phyloP scores from a whole-genome alignment of 2,113 vertebrate genomes.

The Microcebus ravelobensis region DNA sequence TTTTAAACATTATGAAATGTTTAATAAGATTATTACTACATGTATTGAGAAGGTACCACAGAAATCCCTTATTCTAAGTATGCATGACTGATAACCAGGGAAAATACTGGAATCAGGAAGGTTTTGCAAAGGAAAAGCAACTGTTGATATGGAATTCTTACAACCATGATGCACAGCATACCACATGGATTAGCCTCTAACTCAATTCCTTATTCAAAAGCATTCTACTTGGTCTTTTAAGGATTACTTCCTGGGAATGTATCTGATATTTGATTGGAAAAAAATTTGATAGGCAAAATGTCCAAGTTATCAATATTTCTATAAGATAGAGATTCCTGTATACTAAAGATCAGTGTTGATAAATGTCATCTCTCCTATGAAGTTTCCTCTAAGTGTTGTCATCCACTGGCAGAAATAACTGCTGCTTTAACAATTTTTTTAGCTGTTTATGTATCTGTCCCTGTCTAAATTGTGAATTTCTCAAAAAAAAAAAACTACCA shows the following conservation, averaged over 20 bases:
- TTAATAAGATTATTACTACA: background rate
- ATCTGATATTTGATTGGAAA: background rate
- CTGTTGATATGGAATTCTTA: background rate
- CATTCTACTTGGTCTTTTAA: background rate
- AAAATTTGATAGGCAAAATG: constrained; percentile 4
- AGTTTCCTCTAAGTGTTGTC: background rate
- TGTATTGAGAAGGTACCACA: background rate
- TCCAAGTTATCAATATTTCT: background rate
- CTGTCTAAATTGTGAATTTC: constrained; percentile 14
- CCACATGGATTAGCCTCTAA: background rate
- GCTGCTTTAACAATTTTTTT: background rate
- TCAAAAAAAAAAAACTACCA: constrained; percentile 29
- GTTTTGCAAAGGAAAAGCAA: background rate
- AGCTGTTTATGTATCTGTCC: background rate
- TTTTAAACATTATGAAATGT: background rate
- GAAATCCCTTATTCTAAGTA: background rate
- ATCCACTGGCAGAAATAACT: background rate
- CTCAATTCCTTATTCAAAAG: background rate
- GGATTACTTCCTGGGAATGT: background rate
- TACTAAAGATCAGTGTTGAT: background rate
- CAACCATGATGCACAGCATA: background rate
- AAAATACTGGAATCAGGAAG: background rate
- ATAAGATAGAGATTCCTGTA: background rate
- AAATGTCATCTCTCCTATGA: background rate
- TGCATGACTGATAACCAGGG: background rate